A percentile compares a stretch with the other conserved stretches of the same genome.
phyloP scores from a whole-genome alignment of 1,140 invertebrate genomes.

The Scaptomyza hsui region DNA sequence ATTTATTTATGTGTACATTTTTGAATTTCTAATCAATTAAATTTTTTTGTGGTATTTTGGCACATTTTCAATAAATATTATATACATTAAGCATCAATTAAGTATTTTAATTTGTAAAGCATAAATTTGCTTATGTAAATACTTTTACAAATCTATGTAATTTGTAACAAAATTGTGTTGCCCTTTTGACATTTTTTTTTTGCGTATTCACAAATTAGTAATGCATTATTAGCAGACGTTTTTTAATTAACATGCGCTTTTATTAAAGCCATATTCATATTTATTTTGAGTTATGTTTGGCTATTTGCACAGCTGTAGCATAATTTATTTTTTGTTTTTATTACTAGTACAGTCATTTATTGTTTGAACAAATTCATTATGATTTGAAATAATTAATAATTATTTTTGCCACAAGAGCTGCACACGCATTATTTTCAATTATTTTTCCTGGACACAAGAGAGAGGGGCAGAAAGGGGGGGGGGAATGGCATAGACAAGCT shows the following conservation, averaged over 20 bases:
- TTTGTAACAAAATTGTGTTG: too few species aligned
- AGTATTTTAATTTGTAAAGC: too few species aligned
- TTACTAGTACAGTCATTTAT: constrained; percentile 25
- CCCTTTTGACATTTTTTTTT: too few species aligned
- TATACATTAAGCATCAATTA: too few species aligned
- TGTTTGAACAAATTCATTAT: constrained; percentile 53
- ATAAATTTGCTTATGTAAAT: too few species aligned
- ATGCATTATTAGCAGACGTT: background rate
- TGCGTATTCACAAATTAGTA: too few species aligned
- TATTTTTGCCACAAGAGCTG: constrained; percentile 40
- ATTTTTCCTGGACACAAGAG: constrained; percentile 47
- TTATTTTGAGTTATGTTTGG: constrained; percentile 9
- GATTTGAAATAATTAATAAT: constrained; percentile 74
- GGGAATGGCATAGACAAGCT: background rate
- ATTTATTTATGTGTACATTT: too few species aligned
- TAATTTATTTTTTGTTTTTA: background rate
- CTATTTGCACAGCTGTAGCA: constrained; percentile 9
- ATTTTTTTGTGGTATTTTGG: too few species aligned
- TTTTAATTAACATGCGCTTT: background rate
- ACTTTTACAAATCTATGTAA: too few species aligned
- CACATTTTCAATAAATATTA: too few species aligned
- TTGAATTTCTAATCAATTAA: too few species aligned
- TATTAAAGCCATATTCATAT: background rate
- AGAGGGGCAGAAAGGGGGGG: too few species aligned
- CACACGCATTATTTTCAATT: constrained; percentile 69